Evolutionary conservation across 35 echinoderm and acorn worm genomes (phyloP).

Genomic region (Nesometra sesokonis): DNA sequence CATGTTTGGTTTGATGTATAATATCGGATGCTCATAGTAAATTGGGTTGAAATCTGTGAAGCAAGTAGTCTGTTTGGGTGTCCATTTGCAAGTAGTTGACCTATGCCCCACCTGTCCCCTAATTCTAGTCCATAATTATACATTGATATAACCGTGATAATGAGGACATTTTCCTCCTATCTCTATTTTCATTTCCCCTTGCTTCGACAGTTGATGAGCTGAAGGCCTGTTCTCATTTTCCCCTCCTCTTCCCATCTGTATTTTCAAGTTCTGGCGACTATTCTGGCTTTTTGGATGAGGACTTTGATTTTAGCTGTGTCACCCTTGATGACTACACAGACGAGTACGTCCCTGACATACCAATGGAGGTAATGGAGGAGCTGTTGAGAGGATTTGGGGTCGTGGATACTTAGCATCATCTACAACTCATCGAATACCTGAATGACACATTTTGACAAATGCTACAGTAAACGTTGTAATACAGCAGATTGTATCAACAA

Average conservation of each 20-base stretch:
- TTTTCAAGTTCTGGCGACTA: neutral
- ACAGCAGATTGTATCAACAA: too few relatives aligned
- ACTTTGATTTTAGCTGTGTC: neutral
- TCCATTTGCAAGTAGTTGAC: too few relatives aligned
- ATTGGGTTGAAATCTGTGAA: neutral
- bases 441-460: too few relatives aligned
- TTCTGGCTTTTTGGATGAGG: neutral
- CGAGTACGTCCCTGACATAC: neutral
- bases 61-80: neutral
- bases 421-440: too few relatives aligned
- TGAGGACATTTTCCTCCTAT: neutral
- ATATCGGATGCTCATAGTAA: neutral
- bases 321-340: neutral
- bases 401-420: too few relatives aligned
- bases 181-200: neutral
- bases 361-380: neutral
- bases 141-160: neutral
- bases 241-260: neutral
- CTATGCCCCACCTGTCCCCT: too few relatives aligned
- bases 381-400: neutral
- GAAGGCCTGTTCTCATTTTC: neutral
- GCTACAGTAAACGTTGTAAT: too few relatives aligned
- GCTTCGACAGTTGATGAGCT: neutral
- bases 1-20: too few relatives aligned
- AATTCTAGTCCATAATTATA: neutral